Evolutionary conservation across 1,140 invertebrate species (phyloP).

Genomic region (Drosophila micromelanica): DNA sequence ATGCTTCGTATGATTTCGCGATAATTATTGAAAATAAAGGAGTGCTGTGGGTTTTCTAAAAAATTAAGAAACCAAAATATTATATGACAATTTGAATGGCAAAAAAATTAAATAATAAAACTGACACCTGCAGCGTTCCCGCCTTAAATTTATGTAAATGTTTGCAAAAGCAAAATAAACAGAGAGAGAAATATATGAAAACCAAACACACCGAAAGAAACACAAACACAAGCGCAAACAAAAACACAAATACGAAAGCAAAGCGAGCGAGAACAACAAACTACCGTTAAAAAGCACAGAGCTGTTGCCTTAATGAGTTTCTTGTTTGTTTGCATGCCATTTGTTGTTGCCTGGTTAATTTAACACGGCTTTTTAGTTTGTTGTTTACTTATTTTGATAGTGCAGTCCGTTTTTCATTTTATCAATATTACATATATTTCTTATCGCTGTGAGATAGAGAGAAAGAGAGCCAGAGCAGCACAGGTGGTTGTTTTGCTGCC

Average conservation of each 20-base stretch:
- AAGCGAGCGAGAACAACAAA: constrained; percentile 45
- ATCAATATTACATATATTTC: constrained; percentile 48
- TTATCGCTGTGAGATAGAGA: constrained; percentile 29
- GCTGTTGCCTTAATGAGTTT: constrained; percentile 66
- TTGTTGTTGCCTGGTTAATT: constrained; percentile 62
- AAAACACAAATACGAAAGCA: constrained; percentile 25
- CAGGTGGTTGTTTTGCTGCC: constrained; percentile 43
- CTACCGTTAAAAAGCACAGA: constrained; percentile 63
- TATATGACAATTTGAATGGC: constrained; percentile 30
- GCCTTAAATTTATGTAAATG: constrained; percentile 29
- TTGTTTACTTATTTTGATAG: constrained; percentile 67
- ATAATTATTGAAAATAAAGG: constrained; percentile 58
- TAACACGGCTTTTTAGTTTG: constrained; percentile 59
- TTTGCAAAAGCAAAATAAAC: constrained; percentile 53
- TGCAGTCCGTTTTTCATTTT: constrained; percentile 53
- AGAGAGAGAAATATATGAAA: constrained; percentile 33
- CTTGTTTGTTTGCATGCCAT: constrained; percentile 62
- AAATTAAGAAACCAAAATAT: constrained; percentile 3
- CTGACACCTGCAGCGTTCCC: constrained; percentile 58
- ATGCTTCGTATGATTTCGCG: constrained; percentile 49
- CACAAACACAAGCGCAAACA: constrained; percentile 6
- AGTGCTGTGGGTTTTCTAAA: constrained; percentile 39
- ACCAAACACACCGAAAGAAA: constrained; percentile 19
- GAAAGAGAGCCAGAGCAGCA: constrained; percentile 8
- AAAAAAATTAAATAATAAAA: constrained; percentile 25